Percentiles rank a stretch among this genome's conserved stretches.
These are phyloP conservation scores for Agelaius tricolor DNA, from an alignment of 2,113 vertebrate genomes.

Conservation along the genomic window DNA sequence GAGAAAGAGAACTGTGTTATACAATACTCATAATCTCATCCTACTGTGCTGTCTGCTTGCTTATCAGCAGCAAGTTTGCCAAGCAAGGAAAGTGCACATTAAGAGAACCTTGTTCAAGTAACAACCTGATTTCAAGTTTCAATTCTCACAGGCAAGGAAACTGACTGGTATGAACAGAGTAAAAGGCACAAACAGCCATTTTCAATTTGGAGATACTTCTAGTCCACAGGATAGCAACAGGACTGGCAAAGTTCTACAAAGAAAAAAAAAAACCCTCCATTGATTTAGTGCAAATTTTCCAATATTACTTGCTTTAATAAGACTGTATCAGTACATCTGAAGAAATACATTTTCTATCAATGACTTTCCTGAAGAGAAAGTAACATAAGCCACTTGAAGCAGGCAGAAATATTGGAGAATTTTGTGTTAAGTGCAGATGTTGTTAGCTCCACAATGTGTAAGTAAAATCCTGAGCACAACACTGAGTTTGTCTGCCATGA, in stretches of 20 bases:
- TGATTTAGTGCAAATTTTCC: neutral
- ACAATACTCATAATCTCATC: neutral
- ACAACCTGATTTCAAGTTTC: neutral
- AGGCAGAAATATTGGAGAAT: neutral
- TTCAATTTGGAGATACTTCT: neutral
- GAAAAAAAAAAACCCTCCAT: neutral
- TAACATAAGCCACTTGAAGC: neutral
- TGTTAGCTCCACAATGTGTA: accelerated
- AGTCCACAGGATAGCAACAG: neutral
- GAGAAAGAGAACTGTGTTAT: neutral
- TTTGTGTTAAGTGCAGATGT: neutral
- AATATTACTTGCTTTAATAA: neutral
- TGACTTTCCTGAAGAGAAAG: neutral
- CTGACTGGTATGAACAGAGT: neutral
- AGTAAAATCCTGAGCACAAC: neutral
- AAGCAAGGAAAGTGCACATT: neutral
- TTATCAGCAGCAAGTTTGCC: neutral
- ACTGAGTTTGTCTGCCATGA: neutral
- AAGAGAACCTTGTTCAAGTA: neutral
- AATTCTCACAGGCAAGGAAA: neutral
- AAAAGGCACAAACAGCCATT: neutral
- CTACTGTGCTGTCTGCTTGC: neutral
- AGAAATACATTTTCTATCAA: neutral
- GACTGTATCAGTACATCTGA: neutral
- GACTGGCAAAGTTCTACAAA: neutral